Base-by-base conservation (phyloP, 2,113 vertebrate species). In the Azemiops feae region DNA sequence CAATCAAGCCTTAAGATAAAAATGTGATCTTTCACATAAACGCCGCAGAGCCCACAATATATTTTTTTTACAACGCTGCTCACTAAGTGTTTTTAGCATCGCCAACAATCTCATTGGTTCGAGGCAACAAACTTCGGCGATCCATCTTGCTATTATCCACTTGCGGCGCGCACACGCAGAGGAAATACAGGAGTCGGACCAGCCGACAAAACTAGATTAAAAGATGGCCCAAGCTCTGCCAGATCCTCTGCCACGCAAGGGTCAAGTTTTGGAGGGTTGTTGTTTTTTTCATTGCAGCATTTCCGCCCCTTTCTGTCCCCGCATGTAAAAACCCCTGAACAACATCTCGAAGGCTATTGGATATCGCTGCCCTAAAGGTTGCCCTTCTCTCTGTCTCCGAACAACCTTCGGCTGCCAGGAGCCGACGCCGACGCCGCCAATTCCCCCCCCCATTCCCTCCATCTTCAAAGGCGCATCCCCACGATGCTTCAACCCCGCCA, bases 301-400 rank as follows among this genome's bases (percentile, higher is more conserved):
- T 89, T 89, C 89, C 92, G 92, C 92, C 92, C 92, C 92, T 89
- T 86, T 89, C 74, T 85, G 43, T 47, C 43, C 43, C 54, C 34
- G 52, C 43, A 34, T 20, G 89, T 6, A 43, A 86, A 86, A 93
- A 45, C 0, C 52, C 43, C 30, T 12, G 81, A 43, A 90, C 58
- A 27, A 43, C 27, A 57, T 39, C 74, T 81, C 39, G 9, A 7
- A 50, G 45, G 30, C 22, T n/a, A 9, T 50, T 39, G 27, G 52
- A 39, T 6, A 53, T 54, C 30, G 34, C 22, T 43, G 30, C 88
- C 54, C 54, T 90, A 85, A 90, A 93, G 89, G 89, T 90, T 60
- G 52, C 34, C 74, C 43, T 34, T n/a, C 30, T 53, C 3, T 45
- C 16, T 18, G 45, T 16, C 64, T 7, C 27, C n/a, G 16, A 81